phyloP scores from a whole-genome alignment of 1,140 invertebrate species.

The Macrosteles quadrilineatus region DNA sequence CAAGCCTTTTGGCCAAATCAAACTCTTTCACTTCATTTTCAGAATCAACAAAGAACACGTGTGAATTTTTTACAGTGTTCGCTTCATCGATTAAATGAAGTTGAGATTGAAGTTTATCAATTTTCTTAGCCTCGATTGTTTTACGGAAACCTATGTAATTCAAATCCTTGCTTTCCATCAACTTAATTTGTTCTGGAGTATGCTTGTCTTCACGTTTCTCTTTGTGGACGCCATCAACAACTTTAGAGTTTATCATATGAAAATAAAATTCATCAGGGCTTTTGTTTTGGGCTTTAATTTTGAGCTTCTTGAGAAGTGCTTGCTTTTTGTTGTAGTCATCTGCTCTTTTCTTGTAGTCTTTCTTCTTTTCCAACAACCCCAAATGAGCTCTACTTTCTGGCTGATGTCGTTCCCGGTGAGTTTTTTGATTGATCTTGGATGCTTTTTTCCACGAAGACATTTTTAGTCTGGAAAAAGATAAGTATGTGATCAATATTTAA shows the following conservation, averaged over 20 bases:
- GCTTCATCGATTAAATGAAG: constrained; percentile 80
- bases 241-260: constrained; percentile 94
- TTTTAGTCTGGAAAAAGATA: constrained; percentile 20
- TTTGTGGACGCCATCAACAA: constrained; percentile 61
- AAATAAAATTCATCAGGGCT: constrained; percentile 99
- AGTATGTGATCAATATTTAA: too few relatives aligned
- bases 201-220: constrained; percentile 59
- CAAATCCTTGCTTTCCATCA: constrained; percentile 91
- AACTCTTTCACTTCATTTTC: constrained; percentile 65
- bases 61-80: constrained; percentile 69
- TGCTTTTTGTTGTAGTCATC: constrained; percentile 82
- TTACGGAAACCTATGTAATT: constrained; percentile 87
- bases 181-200: constrained; percentile 77
- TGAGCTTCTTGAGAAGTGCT: constrained; percentile 77
- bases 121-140: constrained; percentile 83
- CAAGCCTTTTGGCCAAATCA: constrained; percentile 69
- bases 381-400: constrained; percentile 77
- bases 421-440: constrained; percentile 78
- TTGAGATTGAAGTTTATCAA: constrained; percentile 79
- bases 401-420: constrained; percentile 86
- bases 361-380: constrained; percentile 93
- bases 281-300: constrained; percentile 81
- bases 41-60: constrained; percentile 79
- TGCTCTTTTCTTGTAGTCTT: constrained; percentile 88
- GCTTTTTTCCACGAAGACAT: constrained; percentile 95